Evolutionary conservation across 2,888 invertebrate genomes (phyloP).

Genomic region (Rhagonycha fulva): DNA sequence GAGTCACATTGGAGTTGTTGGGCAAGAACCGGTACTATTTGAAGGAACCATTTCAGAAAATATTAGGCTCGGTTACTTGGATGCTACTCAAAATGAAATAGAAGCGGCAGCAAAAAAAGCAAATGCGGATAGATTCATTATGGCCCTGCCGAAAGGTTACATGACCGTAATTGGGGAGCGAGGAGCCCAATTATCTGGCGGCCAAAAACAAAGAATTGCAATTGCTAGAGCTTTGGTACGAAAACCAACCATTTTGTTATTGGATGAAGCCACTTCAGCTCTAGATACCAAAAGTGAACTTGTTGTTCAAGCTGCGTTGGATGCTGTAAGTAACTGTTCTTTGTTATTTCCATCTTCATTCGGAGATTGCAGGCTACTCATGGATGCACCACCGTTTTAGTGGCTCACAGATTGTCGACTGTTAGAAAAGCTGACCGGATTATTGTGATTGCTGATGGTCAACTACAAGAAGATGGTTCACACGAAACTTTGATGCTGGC

Average conservation of each 20-base stretch:
- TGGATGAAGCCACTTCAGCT: too few relatives aligned
- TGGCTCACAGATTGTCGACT: constrained; percentile 77
- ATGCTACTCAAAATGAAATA: constrained; percentile 68
- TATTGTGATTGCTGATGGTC: constrained; percentile 70
- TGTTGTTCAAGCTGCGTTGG: too few relatives aligned
- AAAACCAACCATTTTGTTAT: too few relatives aligned
- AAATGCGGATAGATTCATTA: constrained; percentile 79
- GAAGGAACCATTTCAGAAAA: constrained; percentile 84
- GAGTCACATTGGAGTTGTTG: too few relatives aligned
- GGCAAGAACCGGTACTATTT: too few relatives aligned
- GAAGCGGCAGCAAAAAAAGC: constrained; percentile 72
- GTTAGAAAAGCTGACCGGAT: constrained; percentile 75
- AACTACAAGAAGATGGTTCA: constrained; percentile 71
- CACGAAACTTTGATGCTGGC: constrained; percentile 69
- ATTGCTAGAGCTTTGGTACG: too few relatives aligned
- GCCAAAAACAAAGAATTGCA: too few relatives aligned
- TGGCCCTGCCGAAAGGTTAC: constrained; percentile 75
- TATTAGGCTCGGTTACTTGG: constrained; percentile 72
- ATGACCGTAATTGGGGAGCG: constrained; percentile 85
- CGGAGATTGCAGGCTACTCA: constrained; percentile 62
- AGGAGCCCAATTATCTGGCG: too few relatives aligned
- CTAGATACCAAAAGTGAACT: too few relatives aligned
- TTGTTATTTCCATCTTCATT: too few relatives aligned
- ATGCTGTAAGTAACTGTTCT: too few relatives aligned
- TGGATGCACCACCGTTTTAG: constrained; percentile 78